Base-by-base conservation (phyloP, 2,888 invertebrate genomes). In the Amblyjoppa proteus region DNA sequence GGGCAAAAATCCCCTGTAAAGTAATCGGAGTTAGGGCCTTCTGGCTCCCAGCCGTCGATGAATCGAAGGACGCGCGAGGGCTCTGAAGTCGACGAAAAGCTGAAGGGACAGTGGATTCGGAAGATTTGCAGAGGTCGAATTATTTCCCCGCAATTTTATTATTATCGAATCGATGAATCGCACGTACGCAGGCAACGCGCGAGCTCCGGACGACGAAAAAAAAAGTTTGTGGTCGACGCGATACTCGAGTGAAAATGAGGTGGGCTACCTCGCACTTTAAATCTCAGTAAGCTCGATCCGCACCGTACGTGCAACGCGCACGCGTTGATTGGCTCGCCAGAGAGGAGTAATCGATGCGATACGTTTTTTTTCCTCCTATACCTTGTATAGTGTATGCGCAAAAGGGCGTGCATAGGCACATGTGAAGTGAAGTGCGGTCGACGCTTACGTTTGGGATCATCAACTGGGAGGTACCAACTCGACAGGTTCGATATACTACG, bases 271-370 rank as follows among this genome's bases (percentile, higher is more conserved):
- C 70, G 70, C 34, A 45, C 58, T 58, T 78, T 70, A 70, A 78
- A 78, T 78, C 70, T 61, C 78, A 45, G 70, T 70, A 70, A 31
- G 69, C 70, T 61, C 58, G 49, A 66, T 28, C 45, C 38, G 49
- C 51, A 49, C 38, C 56, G 53, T 49, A 70, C 74, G 69, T 64
- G 61, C 64, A 70, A 31, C 25, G 41, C 41, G 79, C 64, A 79
- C 83, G 64, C 45, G 83, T 75, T 83, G 83, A 83, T 83, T 79
- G 64, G 79, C 58, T 83, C 74, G 45, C 16, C 53, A 31, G 38
- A 49, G 25, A 78, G 51, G 51, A 16, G 74, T 79, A 61, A 77
- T 77, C 71, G 77, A 77, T 73, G 64, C 58, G 70, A 78, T 78
- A 61, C 31, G 20, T n/a, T 58, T 53, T 53, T 53, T n/a, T 53